Base-by-base conservation (phyloP, 2,113 vertebrate genomes). In the Piprites chloris region DNA sequence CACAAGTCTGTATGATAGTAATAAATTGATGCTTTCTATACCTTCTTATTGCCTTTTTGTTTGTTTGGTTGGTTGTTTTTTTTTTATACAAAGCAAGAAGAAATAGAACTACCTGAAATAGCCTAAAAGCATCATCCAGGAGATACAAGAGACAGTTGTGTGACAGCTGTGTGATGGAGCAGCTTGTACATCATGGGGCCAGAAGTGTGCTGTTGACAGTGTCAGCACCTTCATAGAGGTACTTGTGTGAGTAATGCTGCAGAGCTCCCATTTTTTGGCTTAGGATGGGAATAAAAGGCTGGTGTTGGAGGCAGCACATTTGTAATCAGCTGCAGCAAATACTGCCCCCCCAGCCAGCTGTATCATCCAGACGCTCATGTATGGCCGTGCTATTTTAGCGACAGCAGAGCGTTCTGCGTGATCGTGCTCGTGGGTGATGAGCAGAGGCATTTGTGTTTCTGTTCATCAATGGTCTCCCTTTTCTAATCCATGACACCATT, bases 1-100 rank as follows among this genome's bases (percentile, higher is more conserved):
- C 96, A 96, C 39, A 33, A 96, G 63, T 79, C 58, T 94, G 26
- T 49, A 53, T 33, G 37, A 87, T 79, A 87, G 75, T 75, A 94
- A 92, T 86, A 94, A 89, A 92, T 67, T 61, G 21, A 52, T 88
- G 27, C 9, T 90, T 89, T 93, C 76, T 82, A 53, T 30, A 16
- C 41, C 16, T 78, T 89, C 39, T 35, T 78, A 82, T 6, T 89
- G 18, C 9, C 0, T 16, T 12, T 67, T 59, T 49, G 23, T 49
- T 49, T 49, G n/a, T n/a, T n/a, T n/a, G n/a, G n/a, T n/a, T n/a
- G n/a, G n/a, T n/a, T n/a, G n/a, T 49, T 24, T 24, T 24, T 49
- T 24, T 58, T 21, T 14, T n/a, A n/a, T 15, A 85, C 21, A 66
- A 89, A 94, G 63, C 12, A 87, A 92, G 47, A 84, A 58, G 79